Evolutionary conservation across 2,797 vertebrate species (phyloP).

Genomic region (Numenius phaeopus): DNA sequence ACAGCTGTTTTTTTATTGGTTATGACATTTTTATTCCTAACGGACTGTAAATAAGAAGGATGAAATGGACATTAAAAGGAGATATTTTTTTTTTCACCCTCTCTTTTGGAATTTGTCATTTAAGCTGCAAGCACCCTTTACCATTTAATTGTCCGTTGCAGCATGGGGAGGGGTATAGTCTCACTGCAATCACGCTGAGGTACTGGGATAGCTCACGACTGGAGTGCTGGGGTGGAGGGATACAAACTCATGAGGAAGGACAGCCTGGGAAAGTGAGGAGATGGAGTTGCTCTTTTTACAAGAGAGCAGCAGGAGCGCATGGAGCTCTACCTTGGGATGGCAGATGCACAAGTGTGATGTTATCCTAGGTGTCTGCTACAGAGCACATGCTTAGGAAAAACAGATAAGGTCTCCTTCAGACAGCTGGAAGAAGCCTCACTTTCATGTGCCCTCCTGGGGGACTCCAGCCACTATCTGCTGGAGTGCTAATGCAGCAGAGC

Average conservation of each 20-base stretch:
- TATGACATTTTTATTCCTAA: background rate
- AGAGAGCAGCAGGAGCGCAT: background rate
- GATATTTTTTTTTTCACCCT: background rate
- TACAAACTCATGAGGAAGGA: background rate
- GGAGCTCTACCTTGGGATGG: background rate
- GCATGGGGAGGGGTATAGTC: background rate
- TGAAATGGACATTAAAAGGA: background rate
- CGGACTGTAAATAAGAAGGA: background rate
- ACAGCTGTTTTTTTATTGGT: background rate
- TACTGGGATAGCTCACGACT: background rate
- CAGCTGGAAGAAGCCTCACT: background rate
- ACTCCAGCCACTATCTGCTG: background rate
- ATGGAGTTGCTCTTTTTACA: background rate
- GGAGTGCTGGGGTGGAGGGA: background rate
- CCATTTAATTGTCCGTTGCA: background rate
- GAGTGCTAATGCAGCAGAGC: background rate
- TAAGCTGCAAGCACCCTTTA: background rate
- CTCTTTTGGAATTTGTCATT: background rate
- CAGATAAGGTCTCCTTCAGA: background rate
- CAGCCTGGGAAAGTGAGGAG: background rate
- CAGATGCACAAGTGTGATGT: accelerated
- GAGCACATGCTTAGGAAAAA: background rate
- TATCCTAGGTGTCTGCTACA: background rate
- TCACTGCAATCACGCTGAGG: background rate
- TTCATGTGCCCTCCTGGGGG: background rate